Evolutionary conservation across 2,797 vertebrate genomes (phyloP), one percentile per base, ranked within the genome.

Genomic region (Paratrypauchen microcephalus): DNA sequence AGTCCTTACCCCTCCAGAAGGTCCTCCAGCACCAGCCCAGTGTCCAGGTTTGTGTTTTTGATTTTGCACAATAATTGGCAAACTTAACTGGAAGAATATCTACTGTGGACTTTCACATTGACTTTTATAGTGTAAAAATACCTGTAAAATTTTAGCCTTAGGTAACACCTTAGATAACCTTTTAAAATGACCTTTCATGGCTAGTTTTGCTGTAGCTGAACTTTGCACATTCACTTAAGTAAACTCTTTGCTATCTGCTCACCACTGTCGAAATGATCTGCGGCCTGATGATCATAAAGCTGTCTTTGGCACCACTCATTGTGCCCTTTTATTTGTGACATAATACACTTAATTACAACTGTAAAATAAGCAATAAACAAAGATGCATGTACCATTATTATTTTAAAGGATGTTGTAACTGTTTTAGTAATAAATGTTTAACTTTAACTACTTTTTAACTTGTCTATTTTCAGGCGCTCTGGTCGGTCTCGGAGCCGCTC

Each of bases 401-500:
- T 48, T 19, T 48, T 19, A 48, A 16, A 54, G n/a, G 39, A 41
- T 8, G n/a, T 12, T 3, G 4, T 8, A 19, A n/a, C 8, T 11
- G 50, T n/a, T 54, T 50, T 21, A n/a, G 7, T 54, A 9, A 21
- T n/a, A 54, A 54, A 54, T 63, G 60, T 24, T 24, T 28, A 23
- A 47, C 7, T 28, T 65, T 41, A n/a, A n/a, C n/a, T n/a, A n/a
- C n/a, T n/a, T n/a, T n/a, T n/a, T n/a, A n/a, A n/a, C n/a, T 18
- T 50, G 16, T 54, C 52, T 65, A 4, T 73, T n/a, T 74, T 0
- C 80, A 99, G 97, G 74, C 97, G 97, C 60, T 95, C 96, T 0
- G 93, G 93, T 26, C 96, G 97, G 66, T 99, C 97, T 52, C 95
- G 97, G 76, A 99, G 96, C 81, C 94, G 97, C 66, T 97, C 96